phyloP scores from a whole-genome alignment of 2,113 vertebrate species.

The Mormoops blainvillei region DNA sequence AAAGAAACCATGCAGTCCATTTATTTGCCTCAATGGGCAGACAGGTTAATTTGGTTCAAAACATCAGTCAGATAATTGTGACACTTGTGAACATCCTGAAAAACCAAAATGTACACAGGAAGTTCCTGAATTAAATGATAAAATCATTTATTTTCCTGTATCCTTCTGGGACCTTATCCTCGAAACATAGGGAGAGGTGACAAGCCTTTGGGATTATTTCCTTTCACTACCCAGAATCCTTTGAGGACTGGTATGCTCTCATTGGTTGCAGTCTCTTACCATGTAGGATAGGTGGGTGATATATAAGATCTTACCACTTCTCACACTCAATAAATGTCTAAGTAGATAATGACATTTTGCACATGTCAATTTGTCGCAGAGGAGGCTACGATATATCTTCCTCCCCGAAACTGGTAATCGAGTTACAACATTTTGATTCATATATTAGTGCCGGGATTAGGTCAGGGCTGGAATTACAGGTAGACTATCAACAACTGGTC shows the following conservation, averaged over 20 bases:
- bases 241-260: neutral
- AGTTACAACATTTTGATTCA: neutral
- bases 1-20: neutral
- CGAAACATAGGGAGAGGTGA: neutral
- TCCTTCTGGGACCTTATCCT: neutral
- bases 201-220: neutral
- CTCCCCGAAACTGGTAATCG: neutral
- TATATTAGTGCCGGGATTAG: neutral
- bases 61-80: neutral
- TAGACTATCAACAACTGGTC: neutral
- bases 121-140: neutral
- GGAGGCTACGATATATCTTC: neutral
- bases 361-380: neutral
- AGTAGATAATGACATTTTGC: neutral
- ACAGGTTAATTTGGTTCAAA: conserved; percentile 24
- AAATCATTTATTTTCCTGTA: neutral
- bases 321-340: neutral
- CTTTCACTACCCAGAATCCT: neutral
- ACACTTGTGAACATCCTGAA: neutral
- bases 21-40: neutral
- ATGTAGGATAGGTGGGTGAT: neutral
- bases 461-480: neutral
- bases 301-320: neutral
- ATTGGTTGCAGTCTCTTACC: neutral
- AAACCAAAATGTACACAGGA: neutral